Conservation (phyloP, 2,113 vertebrate species). For the Sinocyclocheilus rhinocerous region DNA sequence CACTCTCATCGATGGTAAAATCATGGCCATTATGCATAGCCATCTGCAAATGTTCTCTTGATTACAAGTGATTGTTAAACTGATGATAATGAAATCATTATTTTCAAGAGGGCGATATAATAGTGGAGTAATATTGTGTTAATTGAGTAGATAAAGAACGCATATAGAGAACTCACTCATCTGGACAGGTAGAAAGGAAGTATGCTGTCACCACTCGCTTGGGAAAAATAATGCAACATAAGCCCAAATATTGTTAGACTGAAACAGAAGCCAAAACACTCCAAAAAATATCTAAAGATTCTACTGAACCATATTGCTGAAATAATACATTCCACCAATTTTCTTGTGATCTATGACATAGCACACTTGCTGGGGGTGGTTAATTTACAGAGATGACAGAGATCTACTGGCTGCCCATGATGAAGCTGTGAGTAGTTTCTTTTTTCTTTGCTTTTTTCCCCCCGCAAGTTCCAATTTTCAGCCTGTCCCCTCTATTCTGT, state of each 20-base stretch:
- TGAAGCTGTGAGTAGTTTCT: constrained; percentile 50
- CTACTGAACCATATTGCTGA: background rate
- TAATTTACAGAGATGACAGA: constrained; percentile 58
- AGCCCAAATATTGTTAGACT: background rate
- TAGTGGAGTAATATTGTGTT: constrained; percentile 21
- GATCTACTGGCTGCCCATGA: constrained; percentile 48
- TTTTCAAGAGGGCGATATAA: constrained; percentile 17
- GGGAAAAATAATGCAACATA: background rate
- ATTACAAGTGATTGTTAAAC: constrained; percentile 44
- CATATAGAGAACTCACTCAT: constrained; percentile 16
- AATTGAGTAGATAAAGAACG: constrained; percentile 34
- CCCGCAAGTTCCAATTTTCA: constrained; percentile 58
- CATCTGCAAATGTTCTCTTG: constrained; percentile 37
- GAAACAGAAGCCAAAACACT: background rate
- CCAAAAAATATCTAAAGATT: constrained; percentile 26
- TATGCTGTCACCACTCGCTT: background rate
- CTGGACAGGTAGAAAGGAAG: background rate
- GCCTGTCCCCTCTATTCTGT: constrained; percentile 56
- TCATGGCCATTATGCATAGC: constrained; percentile 29
- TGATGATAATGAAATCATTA: constrained; percentile 45
- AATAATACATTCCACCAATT: constrained; percentile 51
- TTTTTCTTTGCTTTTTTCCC: background rate
- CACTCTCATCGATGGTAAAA: constrained; percentile 32
- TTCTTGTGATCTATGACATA: constrained; percentile 48
- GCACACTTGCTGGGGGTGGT: constrained; percentile 53